phyloP scores from a whole-genome alignment of 37 sponge, comb jelly and placozoan genomes.

The Oopsacas minuta region DNA sequence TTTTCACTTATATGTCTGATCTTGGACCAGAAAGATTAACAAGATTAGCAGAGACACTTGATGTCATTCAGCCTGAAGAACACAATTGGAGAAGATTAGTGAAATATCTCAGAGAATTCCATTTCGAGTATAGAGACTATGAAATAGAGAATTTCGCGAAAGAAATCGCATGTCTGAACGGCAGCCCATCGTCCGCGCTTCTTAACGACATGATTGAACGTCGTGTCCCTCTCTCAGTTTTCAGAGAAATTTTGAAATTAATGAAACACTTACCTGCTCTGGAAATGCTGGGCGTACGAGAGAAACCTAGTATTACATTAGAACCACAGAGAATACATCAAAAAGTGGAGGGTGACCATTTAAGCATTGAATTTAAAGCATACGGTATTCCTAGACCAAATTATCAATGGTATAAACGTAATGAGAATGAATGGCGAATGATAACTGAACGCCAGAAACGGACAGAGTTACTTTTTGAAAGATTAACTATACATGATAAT shows the following conservation, averaged over 20 bases:
- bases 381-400: neutral
- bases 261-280: conserved; percentile 12
- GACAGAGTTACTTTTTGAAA: neutral
- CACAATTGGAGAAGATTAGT: neutral
- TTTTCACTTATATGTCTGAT: conserved; percentile 7
- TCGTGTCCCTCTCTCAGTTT: neutral
- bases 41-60: neutral
- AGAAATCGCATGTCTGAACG: neutral
- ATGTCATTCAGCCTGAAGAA: neutral
- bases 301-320: neutral
- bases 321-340: neutral
- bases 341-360: neutral
- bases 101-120: neutral
- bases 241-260: neutral
- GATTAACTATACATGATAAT: neutral
- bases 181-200: neutral
- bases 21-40: neutral
- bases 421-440: neutral
- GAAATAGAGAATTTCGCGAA: conserved; percentile 6
- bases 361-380: neutral
- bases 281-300: neutral
- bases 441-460: neutral
- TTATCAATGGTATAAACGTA: conserved; percentile 5
- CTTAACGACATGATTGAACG: neutral
- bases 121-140: neutral